Percentiles rank a stretch among this genome's conserved stretches.
Evolutionary conservation across 2,797 vertebrate species (phyloP).

Genomic region (Benthosema pterotum): DNA sequence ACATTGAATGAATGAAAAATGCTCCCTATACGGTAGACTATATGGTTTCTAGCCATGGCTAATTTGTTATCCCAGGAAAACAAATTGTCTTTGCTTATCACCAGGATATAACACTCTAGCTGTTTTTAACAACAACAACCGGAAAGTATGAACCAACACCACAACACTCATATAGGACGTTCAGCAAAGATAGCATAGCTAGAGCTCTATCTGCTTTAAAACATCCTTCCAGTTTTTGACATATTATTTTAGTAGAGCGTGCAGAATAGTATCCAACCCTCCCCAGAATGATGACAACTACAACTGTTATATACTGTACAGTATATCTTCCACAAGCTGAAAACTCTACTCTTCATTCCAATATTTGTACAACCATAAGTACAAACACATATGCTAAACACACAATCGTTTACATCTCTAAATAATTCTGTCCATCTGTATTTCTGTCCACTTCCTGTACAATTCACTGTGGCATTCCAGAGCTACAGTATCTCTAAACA

Average conservation of each 20-base stretch:
- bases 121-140: constrained; percentile 30
- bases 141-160: constrained; percentile 21
- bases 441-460: too few relatives aligned
- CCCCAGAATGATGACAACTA: constrained; percentile 1
- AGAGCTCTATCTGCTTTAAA: constrained; percentile 15
- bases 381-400: background rate
- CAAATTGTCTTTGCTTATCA: constrained; percentile 35
- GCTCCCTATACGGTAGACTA: too few relatives aligned
- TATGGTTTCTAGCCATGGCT: too few relatives aligned
- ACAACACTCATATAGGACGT: background rate
- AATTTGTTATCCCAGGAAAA: background rate
- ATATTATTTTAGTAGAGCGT: background rate
- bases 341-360: constrained; percentile 1
- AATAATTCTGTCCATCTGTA: too few relatives aligned
- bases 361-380: background rate
- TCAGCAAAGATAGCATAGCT: background rate
- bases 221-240: background rate
- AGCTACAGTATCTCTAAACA: too few relatives aligned
- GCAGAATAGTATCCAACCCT: background rate
- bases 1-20: too few relatives aligned
- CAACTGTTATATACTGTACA: background rate
- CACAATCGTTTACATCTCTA: too few relatives aligned
- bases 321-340: background rate
- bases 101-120: constrained; percentile 28
- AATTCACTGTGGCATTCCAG: too few relatives aligned